Conservation (phyloP, 1,140 invertebrate species). For the Drosophila seguyi region DNA sequence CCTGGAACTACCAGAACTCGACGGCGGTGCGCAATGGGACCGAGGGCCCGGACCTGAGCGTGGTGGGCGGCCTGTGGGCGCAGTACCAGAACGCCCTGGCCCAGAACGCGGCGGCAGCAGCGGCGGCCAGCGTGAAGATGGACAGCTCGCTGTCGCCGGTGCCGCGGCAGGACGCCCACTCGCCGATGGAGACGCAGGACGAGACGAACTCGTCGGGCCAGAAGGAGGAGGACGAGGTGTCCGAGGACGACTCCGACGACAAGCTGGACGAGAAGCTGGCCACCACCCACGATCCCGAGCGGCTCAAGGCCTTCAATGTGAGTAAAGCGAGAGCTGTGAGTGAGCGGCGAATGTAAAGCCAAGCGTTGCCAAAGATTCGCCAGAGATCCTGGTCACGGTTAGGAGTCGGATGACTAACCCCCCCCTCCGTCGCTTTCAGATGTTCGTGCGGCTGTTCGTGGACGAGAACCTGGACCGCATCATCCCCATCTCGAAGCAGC, state of each 20-base stretch:
- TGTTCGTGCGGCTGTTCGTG: slow-evolving; percentile 98
- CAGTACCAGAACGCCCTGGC: slow-evolving; percentile 88
- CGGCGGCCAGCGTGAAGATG: slow-evolving; percentile 70
- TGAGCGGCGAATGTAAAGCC: slow-evolving; percentile 71
- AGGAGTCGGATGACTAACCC: slow-evolving; percentile 4
- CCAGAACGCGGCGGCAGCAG: slow-evolving; percentile 75
- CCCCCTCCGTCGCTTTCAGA: slow-evolving; percentile 88
- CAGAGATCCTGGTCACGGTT: slow-evolving; percentile 3
- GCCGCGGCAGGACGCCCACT: slow-evolving; percentile 69
- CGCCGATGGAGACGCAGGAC: slow-evolving; percentile 90
- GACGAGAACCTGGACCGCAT: slow-evolving; percentile 98
- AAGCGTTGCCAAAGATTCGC: slow-evolving; percentile 72
- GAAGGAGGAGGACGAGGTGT: slow-evolving; percentile 96
- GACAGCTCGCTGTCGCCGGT: slow-evolving; percentile 80
- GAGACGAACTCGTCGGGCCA: slow-evolving; percentile 97
- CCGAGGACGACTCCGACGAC: slow-evolving; percentile 96
- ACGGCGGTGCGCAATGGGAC: slow-evolving; percentile 86
- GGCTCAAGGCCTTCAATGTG: slow-evolving; percentile 98
- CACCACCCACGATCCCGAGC: slow-evolving; percentile 96
- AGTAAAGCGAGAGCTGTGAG: slow-evolving; percentile 85
- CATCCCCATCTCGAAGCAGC: slow-evolving; percentile 98
- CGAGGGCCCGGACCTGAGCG: slow-evolving; percentile 84
- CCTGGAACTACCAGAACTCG: slow-evolving; percentile 93
- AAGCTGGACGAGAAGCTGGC: slow-evolving; percentile 91
- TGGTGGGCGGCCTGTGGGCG: slow-evolving; percentile 91